These are phyloP conservation scores for Pristionchus entomophagus DNA, from an alignment of 2,888 invertebrate species.

Conservation along the genomic window DNA sequence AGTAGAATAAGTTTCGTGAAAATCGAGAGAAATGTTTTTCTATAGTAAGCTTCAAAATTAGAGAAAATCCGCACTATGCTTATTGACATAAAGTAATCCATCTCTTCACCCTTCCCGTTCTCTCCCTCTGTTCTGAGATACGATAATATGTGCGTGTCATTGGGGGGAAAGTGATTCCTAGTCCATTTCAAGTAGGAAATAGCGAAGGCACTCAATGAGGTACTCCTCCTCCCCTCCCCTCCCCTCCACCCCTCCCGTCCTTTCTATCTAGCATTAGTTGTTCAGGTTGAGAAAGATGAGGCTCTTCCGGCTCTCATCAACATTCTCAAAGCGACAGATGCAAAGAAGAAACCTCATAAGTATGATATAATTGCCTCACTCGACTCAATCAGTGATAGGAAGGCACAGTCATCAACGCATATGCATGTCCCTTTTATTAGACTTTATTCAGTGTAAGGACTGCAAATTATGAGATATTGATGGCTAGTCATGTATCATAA, in stretches of 20 bases:
- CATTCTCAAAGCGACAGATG: constrained; percentile 89
- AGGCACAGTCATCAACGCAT: background rate
- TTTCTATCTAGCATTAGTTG: background rate
- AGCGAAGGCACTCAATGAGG: constrained; percentile 83
- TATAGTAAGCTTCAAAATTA: too few relatives aligned
- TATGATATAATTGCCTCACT: constrained; percentile 93
- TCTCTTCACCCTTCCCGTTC: constrained; percentile 89
- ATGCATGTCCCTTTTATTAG: background rate
- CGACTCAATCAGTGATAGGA: constrained; percentile 83
- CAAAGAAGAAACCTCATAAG: constrained; percentile 91
- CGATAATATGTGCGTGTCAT: constrained; percentile 91
- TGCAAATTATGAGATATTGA: too few relatives aligned
- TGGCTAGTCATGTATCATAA: constrained; percentile 5
- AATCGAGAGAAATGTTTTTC: too few relatives aligned
- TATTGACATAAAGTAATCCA: too few relatives aligned
- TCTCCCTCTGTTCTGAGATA: constrained; percentile 86
- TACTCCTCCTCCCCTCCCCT: too few relatives aligned
- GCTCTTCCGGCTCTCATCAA: constrained; percentile 91
- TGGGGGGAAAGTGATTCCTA: constrained; percentile 87
- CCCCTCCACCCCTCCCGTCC: background rate
- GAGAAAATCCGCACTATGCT: too few relatives aligned
- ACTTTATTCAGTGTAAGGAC: too few relatives aligned
- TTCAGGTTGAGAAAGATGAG: constrained; percentile 79
- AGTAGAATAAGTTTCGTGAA: too few relatives aligned
- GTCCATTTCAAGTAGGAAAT: constrained; percentile 87